Base-by-base conservation (phyloP, 2,888 invertebrate genomes). In the Stenodera caucasica region DNA sequence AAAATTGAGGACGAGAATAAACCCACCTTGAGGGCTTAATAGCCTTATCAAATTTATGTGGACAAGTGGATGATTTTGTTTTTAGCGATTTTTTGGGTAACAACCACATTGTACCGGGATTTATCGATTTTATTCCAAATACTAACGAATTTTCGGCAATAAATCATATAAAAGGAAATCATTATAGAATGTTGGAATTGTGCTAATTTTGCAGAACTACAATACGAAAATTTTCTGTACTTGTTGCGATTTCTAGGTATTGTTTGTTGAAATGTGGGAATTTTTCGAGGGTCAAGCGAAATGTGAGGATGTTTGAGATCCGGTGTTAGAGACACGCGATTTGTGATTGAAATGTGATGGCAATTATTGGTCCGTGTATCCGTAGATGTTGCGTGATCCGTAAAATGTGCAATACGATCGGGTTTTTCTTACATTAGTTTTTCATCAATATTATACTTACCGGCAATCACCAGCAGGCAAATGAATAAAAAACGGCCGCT, bases 381-480 rank as follows among this genome's bases (percentile, higher is more conserved):
- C 33, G 53, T 35, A 57, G 59, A 60, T 57, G 59, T 69, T 55
- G 70, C 68, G 70, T 67, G 67, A 64, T 62, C 62, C 64, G 57
- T 66, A 58, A 68, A 69, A 69, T 64, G 60, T 64, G 63, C 62
- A 62, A 60, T 65, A 61, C 63, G 65, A 60, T 59, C 50, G 45
- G 32, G 33, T 52, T 52, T 30, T 26, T 18, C 15, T 5, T 23
- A 45, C 45, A 12, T 45, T 45, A 11, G n/a, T 54, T n/a, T 18
- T 53, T 30, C 49, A 58, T 50, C 54, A 54, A 21, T 54, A 15
- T 49, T 53, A 23, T 51, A 73, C 77, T 76, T 71, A 77, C 77
- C 77, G 66, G 69, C 69, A 58, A 76, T 67, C 58, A 75, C 66
- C 67, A 76, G 68, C 65, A 74, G 70, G 64, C 70, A 69, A 64